Evolutionary conservation across 2,797 vertebrate genomes (phyloP).

Genomic region (Poliocrania exsul): DNA sequence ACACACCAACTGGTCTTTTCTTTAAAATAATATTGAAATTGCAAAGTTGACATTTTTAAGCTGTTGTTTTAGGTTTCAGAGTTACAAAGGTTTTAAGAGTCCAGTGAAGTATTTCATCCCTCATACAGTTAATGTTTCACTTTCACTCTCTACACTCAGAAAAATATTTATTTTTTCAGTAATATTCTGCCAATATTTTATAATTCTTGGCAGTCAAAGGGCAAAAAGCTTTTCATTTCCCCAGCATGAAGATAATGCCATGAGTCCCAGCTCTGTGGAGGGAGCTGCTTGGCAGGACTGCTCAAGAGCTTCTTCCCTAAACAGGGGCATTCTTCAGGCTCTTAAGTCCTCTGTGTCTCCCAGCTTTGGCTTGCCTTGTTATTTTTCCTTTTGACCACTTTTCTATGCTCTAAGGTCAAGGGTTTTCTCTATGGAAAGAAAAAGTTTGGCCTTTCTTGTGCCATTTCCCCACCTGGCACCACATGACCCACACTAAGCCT

Average conservation of each 20-base stretch:
- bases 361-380: background rate
- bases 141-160: background rate
- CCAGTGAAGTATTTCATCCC: background rate
- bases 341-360: background rate
- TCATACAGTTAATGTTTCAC: background rate
- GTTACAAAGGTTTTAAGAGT: background rate
- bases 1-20: background rate
- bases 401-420: conserved; percentile 60
- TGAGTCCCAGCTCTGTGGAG: background rate
- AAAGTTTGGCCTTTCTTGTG: background rate
- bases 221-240: conserved; percentile 11
- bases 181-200: background rate
- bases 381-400: conserved; percentile 46
- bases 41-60: background rate
- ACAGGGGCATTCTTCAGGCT: background rate
- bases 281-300: background rate
- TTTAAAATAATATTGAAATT: background rate
- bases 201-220: background rate
- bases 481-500: background rate
- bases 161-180: background rate
- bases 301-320: background rate
- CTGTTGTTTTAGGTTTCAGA: background rate
- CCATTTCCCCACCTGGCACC: background rate
- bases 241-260: background rate
- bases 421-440: conserved; percentile 79